These are phyloP conservation scores for Andricus curvator DNA, from an alignment of 2,888 invertebrate species.

Conservation along the genomic window DNA sequence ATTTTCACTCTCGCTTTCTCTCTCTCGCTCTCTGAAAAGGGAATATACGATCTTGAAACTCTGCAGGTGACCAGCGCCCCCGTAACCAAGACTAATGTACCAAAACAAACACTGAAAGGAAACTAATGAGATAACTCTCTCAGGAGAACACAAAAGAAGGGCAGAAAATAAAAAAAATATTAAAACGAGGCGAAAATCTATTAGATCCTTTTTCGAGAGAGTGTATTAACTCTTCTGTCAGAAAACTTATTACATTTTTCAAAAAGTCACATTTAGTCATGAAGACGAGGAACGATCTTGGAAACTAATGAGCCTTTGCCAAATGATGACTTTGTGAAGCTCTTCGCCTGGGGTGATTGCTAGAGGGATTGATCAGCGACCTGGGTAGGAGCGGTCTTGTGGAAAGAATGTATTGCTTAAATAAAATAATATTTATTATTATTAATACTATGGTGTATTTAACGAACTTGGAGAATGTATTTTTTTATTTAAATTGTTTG, in stretches of 20 bases:
- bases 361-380: too few species aligned
- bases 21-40: not conserved
- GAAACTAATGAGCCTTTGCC: too few species aligned
- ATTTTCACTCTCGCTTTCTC: not conserved
- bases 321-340: too few species aligned
- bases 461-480: too few species aligned
- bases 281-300: not conserved
- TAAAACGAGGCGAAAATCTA: not conserved
- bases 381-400: too few species aligned
- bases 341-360: too few species aligned
- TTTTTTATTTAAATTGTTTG: too few species aligned
- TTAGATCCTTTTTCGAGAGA: not conserved
- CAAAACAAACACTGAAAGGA: conserved; percentile 23
- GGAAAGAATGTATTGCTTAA: too few species aligned
- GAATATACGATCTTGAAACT: conserved; percentile 54
- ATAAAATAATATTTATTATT: too few species aligned
- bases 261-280: not conserved
- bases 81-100: conserved; percentile 59
- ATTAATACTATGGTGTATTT: too few species aligned
- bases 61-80: conserved; percentile 63
- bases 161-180: conserved; percentile 17
- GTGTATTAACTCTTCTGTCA: not conserved
- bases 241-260: not conserved
- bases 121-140: conserved; percentile 26
- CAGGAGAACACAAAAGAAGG: conserved; percentile 9